Percentiles rank a stretch among this genome's conserved stretches.
Evolutionary conservation across 2,113 vertebrate genomes (phyloP).

Genomic region (Peromyscus maniculatus): DNA sequence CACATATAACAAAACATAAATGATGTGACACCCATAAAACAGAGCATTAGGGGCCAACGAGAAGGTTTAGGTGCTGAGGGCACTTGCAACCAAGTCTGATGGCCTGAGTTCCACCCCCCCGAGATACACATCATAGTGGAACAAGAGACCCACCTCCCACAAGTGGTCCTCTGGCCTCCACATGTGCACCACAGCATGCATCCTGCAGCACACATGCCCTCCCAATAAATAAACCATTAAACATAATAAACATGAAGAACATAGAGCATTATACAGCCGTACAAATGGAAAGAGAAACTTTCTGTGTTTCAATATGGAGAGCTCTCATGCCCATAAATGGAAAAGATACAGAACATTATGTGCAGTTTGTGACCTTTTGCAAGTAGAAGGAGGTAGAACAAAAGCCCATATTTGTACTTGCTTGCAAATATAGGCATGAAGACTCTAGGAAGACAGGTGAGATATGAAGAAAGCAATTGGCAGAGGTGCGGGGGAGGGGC

Average conservation of each 20-base stretch:
- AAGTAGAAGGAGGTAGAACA: neutral
- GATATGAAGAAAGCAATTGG: neutral
- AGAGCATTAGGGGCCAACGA: neutral
- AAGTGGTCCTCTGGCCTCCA: neutral
- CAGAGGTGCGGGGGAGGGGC: no score
- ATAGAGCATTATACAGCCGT: neutral
- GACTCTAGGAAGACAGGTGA: neutral
- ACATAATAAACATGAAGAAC: neutral
- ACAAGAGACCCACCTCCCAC: neutral
- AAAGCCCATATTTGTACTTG: neutral
- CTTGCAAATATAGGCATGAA: neutral
- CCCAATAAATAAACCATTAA: neutral
- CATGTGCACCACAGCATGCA: no score
- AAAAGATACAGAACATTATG: neutral
- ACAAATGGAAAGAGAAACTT: neutral
- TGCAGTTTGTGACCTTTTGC: neutral
- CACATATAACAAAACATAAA: slow-evolving; percentile 39
- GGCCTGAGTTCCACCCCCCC: neutral
- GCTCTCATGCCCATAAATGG: neutral
- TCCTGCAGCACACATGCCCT: neutral
- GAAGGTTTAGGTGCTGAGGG: neutral
- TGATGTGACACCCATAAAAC: neutral
- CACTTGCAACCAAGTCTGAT: no score
- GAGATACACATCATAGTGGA: neutral
- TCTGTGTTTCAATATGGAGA: neutral